Evolutionary conservation across 2,797 vertebrate species (phyloP).

Genomic region (Lepilemur ruficaudatus): DNA sequence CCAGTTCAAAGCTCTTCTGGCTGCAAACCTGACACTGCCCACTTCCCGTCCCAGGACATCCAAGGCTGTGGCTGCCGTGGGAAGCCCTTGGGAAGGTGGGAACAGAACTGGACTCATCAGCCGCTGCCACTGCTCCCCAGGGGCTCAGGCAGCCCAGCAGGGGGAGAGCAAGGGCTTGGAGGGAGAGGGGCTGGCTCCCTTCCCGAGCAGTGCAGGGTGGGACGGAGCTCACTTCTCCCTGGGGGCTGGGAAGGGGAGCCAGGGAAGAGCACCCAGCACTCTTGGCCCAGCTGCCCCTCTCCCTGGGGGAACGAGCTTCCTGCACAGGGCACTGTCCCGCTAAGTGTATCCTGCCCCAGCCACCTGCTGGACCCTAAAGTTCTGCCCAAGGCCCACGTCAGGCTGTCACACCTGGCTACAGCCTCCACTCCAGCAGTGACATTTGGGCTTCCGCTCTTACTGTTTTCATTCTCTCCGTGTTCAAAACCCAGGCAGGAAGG

Average conservation of each 20-base stretch:
- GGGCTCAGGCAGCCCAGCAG: neutral
- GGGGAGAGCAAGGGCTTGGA: neutral
- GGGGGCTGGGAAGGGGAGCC: accelerated
- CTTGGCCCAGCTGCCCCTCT: accelerated
- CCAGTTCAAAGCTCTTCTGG: neutral
- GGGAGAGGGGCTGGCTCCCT: neutral
- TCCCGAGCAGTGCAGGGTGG: neutral
- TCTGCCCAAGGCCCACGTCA: accelerated
- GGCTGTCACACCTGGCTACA: accelerated
- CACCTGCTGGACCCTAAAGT: neutral
- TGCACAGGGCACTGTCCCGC: neutral
- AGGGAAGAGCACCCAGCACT: accelerated
- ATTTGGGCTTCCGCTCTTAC: neutral
- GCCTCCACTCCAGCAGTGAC: accelerated
- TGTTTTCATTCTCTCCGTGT: neutral
- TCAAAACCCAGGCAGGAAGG: neutral
- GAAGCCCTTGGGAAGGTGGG: neutral
- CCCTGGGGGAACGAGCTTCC: neutral
- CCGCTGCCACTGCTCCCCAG: neutral
- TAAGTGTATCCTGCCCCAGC: accelerated
- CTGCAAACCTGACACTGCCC: neutral
- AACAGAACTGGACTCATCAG: neutral
- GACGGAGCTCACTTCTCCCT: neutral
- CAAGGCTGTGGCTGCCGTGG: neutral
- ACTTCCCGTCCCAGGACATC: neutral